Base-by-base conservation (phyloP, 2,797 vertebrate genomes). In the Syngnathus acus region DNA sequence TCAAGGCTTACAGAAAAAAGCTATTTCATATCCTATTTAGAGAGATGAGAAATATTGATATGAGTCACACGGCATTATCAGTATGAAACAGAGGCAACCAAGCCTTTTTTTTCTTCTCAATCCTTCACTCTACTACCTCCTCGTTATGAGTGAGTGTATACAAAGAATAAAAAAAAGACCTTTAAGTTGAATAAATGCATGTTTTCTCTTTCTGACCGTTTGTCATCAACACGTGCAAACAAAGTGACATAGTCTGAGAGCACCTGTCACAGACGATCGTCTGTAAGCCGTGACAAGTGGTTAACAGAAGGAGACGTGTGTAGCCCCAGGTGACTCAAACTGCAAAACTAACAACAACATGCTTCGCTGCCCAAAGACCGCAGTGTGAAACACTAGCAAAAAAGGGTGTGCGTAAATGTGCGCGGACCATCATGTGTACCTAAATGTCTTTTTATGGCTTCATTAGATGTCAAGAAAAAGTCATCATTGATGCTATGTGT, bases 231-330 rank as follows among this genome's bases (percentile, higher is more conserved):
- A 14, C 19, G 37, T 38, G 51, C 67, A 59, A 42, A 45, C 68
- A 68, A 23, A 67, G 40, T 67, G n/a, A 74, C 65, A 66, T 10
- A 53, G 23, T 64, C 19, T 61, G 14, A 65, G 71, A 77, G 67
- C 83, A 83, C 81, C 86, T 85, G 85, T 78, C 84, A 84, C 77
- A 65, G 65, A 66, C 68, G 58, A 60, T 75, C 73, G 62, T 53
- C 65, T 23, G 67, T 37, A 75, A 64, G 68, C 78, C 74, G 68
- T 82, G 79, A 80, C 73, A 69, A 4, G 79, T 50, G 68, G 76
- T 84, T 89, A 86, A 86, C 80, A 77, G 66, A 84, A 84, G 60
- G 77, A 76, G 87, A 88, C 87, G 82, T 73, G 77, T 76, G 81
- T 74, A 75, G 84, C 86, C 83, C 70, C 78, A 77, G 85, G 86